Evolutionary conservation across 92 coral and sea anemone genomes (phyloP).

Genomic region (Umimayanthus kanabou): DNA sequence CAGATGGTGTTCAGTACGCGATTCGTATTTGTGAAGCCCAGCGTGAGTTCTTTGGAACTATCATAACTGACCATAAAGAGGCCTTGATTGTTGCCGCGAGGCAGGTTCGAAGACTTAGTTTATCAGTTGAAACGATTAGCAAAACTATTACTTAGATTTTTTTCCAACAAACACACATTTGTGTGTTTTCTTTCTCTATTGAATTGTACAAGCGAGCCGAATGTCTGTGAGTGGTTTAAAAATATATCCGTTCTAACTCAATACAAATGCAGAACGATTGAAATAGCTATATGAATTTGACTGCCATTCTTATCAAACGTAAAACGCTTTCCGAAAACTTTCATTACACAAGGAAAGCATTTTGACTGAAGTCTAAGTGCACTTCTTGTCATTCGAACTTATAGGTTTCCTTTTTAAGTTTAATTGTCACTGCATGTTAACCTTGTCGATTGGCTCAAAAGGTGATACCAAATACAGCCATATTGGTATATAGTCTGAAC

Average conservation of each 20-base stretch:
- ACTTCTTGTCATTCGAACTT: background rate
- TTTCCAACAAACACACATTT: conserved; percentile 5
- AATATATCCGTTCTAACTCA: background rate
- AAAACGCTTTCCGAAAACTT: conserved; percentile 11
- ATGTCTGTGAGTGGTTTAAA: background rate
- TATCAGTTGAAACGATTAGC: conserved; percentile 4
- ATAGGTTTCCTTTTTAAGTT: background rate
- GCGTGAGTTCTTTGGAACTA: background rate
- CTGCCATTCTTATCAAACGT: background rate
- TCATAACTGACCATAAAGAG: background rate
- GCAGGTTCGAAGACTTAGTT: conserved; percentile 11
- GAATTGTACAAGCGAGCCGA: background rate
- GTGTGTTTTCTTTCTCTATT: conserved; percentile 21
- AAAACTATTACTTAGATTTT: conserved; percentile 10
- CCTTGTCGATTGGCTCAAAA: background rate
- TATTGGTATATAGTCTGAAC: background rate
- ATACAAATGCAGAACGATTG: background rate
- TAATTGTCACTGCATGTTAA: background rate
- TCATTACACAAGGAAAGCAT: background rate
- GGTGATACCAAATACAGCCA: background rate
- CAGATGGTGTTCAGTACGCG: conserved; percentile 15
- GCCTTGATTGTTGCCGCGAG: conserved; percentile 9
- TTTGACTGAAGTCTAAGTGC: background rate
- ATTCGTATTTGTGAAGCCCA: background rate
- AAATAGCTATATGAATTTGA: background rate